Base-by-base conservation (phyloP, 2,113 vertebrate genomes). In the Capreolus pygargus region DNA sequence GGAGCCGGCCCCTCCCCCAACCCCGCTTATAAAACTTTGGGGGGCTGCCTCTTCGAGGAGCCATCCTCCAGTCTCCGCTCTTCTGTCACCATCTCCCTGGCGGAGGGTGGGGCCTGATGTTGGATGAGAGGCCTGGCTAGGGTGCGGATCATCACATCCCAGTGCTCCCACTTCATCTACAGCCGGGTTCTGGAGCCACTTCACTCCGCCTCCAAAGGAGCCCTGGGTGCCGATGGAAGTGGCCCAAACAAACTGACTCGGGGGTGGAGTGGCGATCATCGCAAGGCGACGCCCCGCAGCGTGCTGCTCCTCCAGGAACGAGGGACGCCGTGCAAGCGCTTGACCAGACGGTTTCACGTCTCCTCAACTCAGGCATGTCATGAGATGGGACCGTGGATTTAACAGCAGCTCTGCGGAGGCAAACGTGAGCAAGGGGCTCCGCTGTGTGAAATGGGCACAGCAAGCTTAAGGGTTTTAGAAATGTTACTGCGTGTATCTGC, bases 401-500 rank as follows among this genome's bases (percentile, higher is more conserved):
- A 28, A 61, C 3, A 5, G 15, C 33, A 82, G 30, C 47, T 87
- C 30, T 28, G 57, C 52, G 10, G 57, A 50, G 25, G 39, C 33
- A 13, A 11, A 21, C 45, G 14, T 7, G 5, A 45, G 60, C 54
- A 86, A 60, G 5, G 11, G 54, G 6, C 28, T 25, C 45, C 16
- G 4, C 47, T 33, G 6, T 1, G 0, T 7, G 36, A 54, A 64
- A 13, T 0, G 15, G 9, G 3, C 52, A 3, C 28, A 43, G 30
- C 39, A 47, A 0, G 13, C 7, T 27, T 4, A 21, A 12, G 15
- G 1, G 30, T 12, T 64, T 55, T 3, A 85, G 57, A 60, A 36
- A 43, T 0, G 9, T 39, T 23, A 1, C 52, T 9, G 6, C 7
- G 4, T 2, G 17, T 86, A 43, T 33, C 1, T 8, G 4, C 58